A percentile compares a stretch with the other conserved stretches of the same genome.
These are phyloP conservation scores for Fregetta grallaria DNA, from an alignment of 2,113 vertebrate species.

Conservation along the genomic window DNA sequence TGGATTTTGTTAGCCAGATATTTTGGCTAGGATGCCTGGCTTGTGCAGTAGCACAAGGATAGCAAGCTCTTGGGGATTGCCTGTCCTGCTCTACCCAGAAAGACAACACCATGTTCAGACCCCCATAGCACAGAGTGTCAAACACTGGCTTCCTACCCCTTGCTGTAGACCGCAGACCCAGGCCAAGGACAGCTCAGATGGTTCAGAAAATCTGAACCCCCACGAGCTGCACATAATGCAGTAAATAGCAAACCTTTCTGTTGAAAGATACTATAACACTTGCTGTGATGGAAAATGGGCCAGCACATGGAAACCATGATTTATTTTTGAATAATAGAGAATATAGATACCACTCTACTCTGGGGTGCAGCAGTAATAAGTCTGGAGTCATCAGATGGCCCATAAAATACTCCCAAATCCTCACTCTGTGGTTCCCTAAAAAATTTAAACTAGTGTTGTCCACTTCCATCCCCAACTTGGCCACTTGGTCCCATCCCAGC, in stretches of 20 bases:
- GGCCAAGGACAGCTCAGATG: not conserved
- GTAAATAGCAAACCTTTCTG: not conserved
- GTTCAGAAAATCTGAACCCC: not conserved
- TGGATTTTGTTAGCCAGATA: not conserved
- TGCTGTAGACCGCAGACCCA: not conserved
- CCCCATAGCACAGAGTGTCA: not conserved
- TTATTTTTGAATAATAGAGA: not conserved
- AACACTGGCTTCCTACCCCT: not conserved
- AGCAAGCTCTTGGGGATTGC: too few relatives aligned
- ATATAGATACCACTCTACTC: not conserved
- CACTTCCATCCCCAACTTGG: not conserved
- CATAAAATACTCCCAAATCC: not conserved
- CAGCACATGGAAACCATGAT: not conserved
- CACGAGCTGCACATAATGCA: not conserved
- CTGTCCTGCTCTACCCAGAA: not conserved
- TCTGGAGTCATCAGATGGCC: not conserved
- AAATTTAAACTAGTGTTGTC: not conserved
- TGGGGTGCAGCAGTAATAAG: not conserved
- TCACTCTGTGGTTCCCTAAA: not conserved
- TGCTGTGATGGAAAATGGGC: not conserved
- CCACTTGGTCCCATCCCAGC: not conserved
- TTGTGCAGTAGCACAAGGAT: not conserved
- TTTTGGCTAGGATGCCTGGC: not conserved
- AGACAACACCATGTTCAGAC: fast-evolving
- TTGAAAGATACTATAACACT: not conserved